Evolutionary conservation across 2,113 vertebrate genomes (phyloP), one percentile per base, ranked within the genome.

Genomic region (Microtus oregoni): DNA sequence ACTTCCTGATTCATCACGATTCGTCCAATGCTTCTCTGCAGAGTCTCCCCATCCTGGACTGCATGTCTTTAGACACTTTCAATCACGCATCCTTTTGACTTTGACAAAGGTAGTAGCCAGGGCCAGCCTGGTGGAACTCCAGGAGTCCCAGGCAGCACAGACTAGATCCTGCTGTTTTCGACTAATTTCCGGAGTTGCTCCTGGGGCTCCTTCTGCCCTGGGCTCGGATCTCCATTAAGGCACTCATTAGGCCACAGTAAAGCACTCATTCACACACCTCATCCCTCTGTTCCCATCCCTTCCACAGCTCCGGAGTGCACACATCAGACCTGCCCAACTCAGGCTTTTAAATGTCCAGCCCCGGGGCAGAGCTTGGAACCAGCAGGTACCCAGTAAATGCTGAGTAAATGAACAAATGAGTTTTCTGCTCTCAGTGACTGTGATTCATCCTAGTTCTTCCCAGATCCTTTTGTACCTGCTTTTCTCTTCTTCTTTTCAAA

Each of bases 331-430:
- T 82, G 82, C 58, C 89, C 38, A 58, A 30, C 82, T 78, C 44
- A 2, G 83, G 77, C 44, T 90, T 97, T 86, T 79, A 68, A 89
- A 94, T 85, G 90, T 65, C 65, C 58, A 81, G 76, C 90, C 73
- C n/a, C 41, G 38, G 79, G 41, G 14, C 79, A 85, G 88, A 67
- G 52, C 67, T 77, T 32, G 61, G 22, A 77, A 86, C 41, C 3
- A 94, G 65, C 75, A 86, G 75, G 76, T 15, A 30, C 63, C 90
- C 24, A 22, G 79, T 15, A 83, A 93, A 90, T 61, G 47, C 70
- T 91, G 86, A 72, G 90, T 86, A 67, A 79, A 50, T 7, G 90
- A 94, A 79, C 38, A n/a, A 30, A 13, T 52, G 86, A 17, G 55
- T 72, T 94, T 90, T 91, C 86, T 73, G 73, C 95, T 95, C 73